Evolutionary conservation across 1,140 invertebrate genomes (phyloP).

Genomic region (Lucilia cuprina): DNA sequence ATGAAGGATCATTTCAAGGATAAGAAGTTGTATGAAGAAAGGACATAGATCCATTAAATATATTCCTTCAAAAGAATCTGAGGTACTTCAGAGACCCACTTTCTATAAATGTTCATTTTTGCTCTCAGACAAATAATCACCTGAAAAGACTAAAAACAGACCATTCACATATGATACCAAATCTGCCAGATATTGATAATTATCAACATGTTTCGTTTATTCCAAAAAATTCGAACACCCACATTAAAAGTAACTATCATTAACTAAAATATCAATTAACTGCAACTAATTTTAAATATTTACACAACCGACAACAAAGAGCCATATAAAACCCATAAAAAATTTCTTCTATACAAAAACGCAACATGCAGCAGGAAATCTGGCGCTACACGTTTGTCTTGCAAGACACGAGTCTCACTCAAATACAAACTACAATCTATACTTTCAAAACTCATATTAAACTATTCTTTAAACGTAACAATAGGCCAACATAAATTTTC

Average conservation of each 20-base stretch:
- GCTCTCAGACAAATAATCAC: no score
- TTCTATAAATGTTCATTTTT: no score
- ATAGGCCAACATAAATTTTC: background rate
- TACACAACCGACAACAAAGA: background rate
- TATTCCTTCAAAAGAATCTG: no score
- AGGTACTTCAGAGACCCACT: no score
- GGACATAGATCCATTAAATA: no score
- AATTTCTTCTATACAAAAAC: background rate
- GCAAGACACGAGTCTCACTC: background rate
- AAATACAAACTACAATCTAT: background rate
- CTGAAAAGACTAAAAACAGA: no score
- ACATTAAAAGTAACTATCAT: background rate
- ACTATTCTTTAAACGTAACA: background rate
- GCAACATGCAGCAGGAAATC: background rate
- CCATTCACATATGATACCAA: no score
- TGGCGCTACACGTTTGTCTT: slow-evolving; percentile 9
- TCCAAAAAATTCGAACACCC: background rate
- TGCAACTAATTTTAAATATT: background rate
- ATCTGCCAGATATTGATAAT: no score
- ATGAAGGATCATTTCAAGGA: no score
- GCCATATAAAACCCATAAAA: background rate
- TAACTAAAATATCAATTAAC: background rate
- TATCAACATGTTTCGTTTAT: no score
- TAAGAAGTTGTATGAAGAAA: no score
- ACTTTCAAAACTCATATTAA: background rate